Conservation (phyloP, 2,888 invertebrate species). For the Octodonta nipae region DNA sequence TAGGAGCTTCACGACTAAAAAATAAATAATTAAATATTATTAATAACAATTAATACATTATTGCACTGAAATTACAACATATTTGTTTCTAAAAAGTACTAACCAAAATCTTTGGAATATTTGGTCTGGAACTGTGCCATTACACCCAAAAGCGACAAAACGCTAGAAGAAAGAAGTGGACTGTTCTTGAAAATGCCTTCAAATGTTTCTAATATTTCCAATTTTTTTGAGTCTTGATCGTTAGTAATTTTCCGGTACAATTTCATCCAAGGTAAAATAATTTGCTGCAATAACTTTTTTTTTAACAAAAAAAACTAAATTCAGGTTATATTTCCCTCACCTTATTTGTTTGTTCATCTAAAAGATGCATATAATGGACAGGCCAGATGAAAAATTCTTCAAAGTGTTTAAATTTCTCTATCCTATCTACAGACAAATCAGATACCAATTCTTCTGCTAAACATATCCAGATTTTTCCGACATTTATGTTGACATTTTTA, state of each 20-base stretch:
- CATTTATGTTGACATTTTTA: constrained; percentile 13
- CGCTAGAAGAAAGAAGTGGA: constrained; percentile 16
- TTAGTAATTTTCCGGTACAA: constrained; percentile 10
- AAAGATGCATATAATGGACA: constrained; percentile 15
- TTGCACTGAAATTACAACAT: too few relatives aligned
- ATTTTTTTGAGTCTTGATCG: constrained; percentile 15
- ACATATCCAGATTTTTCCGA: constrained; percentile 16
- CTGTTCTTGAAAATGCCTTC: constrained; percentile 18
- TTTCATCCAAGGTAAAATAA: constrained; percentile 14
- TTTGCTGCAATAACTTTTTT: constrained; percentile 6
- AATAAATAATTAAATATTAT: constrained; percentile 3
- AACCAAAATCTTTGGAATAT: constrained; percentile 12
- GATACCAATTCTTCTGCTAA: constrained; percentile 11
- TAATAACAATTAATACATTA: constrained; percentile 1
- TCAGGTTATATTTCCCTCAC: constrained; percentile 10
- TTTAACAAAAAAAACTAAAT: neutral
- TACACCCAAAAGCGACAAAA: constrained; percentile 14
- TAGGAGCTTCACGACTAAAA: constrained; percentile 18
- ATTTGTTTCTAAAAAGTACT: too few relatives aligned
- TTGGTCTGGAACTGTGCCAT: constrained; percentile 13
- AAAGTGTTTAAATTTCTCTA: constrained; percentile 10
- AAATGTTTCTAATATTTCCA: constrained; percentile 15
- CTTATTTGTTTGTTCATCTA: constrained; percentile 13
- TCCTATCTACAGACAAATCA: constrained; percentile 10
- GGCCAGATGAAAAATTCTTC: constrained; percentile 19